These are phyloP conservation scores for Papilio polyxenes DNA, from an alignment of 1,140 invertebrate species.

Conservation along the genomic window DNA sequence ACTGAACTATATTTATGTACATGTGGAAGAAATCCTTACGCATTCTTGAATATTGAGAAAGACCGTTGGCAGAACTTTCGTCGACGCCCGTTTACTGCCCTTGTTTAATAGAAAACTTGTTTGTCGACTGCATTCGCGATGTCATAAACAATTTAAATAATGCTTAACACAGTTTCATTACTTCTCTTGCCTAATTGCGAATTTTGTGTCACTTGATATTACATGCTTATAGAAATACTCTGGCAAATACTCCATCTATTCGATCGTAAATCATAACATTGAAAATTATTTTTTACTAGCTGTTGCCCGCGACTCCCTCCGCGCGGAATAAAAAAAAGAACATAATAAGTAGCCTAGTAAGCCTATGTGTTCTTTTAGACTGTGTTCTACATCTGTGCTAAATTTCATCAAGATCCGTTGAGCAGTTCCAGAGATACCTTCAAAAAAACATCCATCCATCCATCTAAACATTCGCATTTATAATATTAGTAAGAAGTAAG, in stretches of 20 bases:
- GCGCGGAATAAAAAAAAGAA: too few relatives aligned
- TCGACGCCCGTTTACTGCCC: slow-evolving; percentile 41
- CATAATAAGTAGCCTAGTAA: too few relatives aligned
- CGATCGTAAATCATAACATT: neutral
- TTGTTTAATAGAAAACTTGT: slow-evolving; percentile 52
- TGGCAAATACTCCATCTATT: neutral
- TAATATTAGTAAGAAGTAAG: too few relatives aligned
- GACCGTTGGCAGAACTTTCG: slow-evolving; percentile 32
- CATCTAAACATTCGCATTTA: too few relatives aligned
- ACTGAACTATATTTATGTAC: neutral
- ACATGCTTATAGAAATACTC: too few relatives aligned
- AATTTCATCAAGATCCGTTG: too few relatives aligned
- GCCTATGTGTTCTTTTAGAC: too few relatives aligned
- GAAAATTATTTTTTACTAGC: neutral
- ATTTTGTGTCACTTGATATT: slow-evolving; percentile 23
- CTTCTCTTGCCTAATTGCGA: slow-evolving; percentile 44
- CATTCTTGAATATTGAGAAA: slow-evolving; percentile 33
- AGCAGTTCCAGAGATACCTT: too few relatives aligned
- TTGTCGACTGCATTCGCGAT: slow-evolving; percentile 42
- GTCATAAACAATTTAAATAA: slow-evolving; percentile 52
- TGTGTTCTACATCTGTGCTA: too few relatives aligned
- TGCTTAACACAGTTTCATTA: slow-evolving; percentile 42
- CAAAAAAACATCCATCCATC: too few relatives aligned
- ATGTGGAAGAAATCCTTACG: neutral
- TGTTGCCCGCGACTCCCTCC: neutral